Evolutionary conservation across 1,140 invertebrate species (phyloP).

Genomic region (Littorina saxatilis): DNA sequence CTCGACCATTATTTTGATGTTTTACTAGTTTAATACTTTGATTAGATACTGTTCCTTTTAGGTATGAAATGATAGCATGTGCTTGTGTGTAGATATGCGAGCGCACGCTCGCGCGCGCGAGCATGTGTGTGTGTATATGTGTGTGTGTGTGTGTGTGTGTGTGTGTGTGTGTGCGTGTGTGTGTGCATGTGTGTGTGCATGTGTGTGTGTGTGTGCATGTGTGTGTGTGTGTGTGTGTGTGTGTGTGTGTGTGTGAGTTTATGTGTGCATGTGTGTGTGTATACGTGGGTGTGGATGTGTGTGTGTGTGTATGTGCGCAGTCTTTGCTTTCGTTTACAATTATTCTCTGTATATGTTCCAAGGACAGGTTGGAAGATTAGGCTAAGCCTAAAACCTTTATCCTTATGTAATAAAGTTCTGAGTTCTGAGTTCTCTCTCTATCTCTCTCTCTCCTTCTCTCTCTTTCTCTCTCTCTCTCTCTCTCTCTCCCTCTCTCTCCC

Average conservation of each 20-base stretch:
- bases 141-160: conserved; percentile 6
- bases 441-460: background rate
- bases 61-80: too few relatives aligned
- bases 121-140: too few relatives aligned
- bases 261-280: background rate
- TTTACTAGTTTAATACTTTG: too few relatives aligned
- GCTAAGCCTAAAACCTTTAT: too few relatives aligned
- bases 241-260: too few relatives aligned
- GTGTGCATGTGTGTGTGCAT: background rate
- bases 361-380: too few relatives aligned
- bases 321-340: background rate
- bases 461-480: background rate
- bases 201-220: background rate
- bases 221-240: too few relatives aligned
- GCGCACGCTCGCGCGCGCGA: too few relatives aligned
- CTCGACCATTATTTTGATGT: too few relatives aligned
- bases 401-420: too few relatives aligned
- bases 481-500: background rate
- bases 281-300: background rate
- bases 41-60: too few relatives aligned
- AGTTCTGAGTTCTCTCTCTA: background rate
- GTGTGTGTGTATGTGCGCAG: background rate
- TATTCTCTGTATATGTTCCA: background rate
- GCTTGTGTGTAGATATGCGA: too few relatives aligned
- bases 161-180: background rate